phyloP scores from a whole-genome alignment of 1,140 invertebrate species.

The Lucilia cuprina region DNA sequence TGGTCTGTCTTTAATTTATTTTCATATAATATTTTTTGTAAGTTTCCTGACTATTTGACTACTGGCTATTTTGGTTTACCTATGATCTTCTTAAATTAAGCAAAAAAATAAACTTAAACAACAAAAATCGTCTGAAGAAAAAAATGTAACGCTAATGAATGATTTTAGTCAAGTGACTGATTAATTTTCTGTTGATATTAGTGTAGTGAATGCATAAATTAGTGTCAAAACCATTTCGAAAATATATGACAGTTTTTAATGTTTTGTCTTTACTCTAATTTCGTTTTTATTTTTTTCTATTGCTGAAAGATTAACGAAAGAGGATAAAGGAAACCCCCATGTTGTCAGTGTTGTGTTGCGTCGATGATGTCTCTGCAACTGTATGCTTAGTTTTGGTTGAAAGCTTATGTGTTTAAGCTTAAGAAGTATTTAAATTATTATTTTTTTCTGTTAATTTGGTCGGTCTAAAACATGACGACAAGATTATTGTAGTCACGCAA shows the following conservation, averaged over 20 bases:
- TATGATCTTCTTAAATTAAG: neutral
- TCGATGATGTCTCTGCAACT: no score
- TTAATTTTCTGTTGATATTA: constrained; percentile 29
- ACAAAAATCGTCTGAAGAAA: neutral
- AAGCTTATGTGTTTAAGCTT: no score
- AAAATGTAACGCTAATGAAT: constrained; percentile 19
- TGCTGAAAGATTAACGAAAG: neutral
- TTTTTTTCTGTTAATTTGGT: no score
- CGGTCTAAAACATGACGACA: neutral
- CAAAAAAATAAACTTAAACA: neutral
- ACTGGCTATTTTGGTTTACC: neutral
- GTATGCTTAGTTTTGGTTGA: no score
- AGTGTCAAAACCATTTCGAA: constrained; percentile 20
- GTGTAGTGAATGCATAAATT: constrained; percentile 26
- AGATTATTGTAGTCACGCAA: constrained; percentile 8
- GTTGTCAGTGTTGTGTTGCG: neutral
- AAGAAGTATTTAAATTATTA: no score
- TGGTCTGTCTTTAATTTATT: neutral
- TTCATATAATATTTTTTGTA: neutral
- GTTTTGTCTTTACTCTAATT: neutral
- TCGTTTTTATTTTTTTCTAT: neutral
- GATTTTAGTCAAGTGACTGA: constrained; percentile 26
- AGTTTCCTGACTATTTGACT: neutral
- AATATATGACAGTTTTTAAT: constrained; percentile 25
- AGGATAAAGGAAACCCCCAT: neutral